These are phyloP conservation scores for Masnerella sp. DNA, from an alignment of 2,888 invertebrate species.

Conservation along the genomic window DNA sequence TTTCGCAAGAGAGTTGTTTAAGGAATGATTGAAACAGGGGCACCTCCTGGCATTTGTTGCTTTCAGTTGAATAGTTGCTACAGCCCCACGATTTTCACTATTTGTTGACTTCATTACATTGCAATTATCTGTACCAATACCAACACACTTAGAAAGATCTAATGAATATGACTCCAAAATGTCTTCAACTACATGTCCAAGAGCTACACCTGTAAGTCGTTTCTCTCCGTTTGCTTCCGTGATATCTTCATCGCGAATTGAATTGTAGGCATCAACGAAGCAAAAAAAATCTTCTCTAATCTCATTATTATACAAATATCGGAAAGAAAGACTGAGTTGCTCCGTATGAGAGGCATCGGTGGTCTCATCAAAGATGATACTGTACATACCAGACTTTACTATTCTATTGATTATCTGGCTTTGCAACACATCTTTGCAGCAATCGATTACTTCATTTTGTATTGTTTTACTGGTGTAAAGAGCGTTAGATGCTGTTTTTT, in stretches of 20 bases:
- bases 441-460: slow-evolving; percentile 66
- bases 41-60: slow-evolving; percentile 62
- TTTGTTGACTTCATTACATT: slow-evolving; percentile 66
- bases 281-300: slow-evolving; percentile 62
- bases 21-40: slow-evolving; percentile 65
- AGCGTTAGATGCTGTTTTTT: slow-evolving; percentile 59
- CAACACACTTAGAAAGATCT: slow-evolving; percentile 61
- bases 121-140: slow-evolving; percentile 67
- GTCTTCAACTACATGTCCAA: slow-evolving; percentile 62
- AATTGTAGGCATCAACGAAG: slow-evolving; percentile 62
- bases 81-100: slow-evolving; percentile 67
- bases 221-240: slow-evolving; percentile 53
- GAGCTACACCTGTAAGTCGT: slow-evolving; percentile 61
- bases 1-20: slow-evolving; percentile 65
- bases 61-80: slow-evolving; percentile 62
- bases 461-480: slow-evolving; percentile 66
- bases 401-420: no score
- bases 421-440: slow-evolving; percentile 63
- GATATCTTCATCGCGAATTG: slow-evolving; percentile 55
- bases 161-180: slow-evolving; percentile 61
- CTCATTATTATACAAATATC: slow-evolving; percentile 40
- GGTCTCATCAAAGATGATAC: slow-evolving; percentile 67
- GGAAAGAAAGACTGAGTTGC: slow-evolving; percentile 65
- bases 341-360: slow-evolving; percentile 65
- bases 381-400: slow-evolving; percentile 55